These are phyloP conservation scores for Crocallis elinguaria DNA, from an alignment of 2,888 invertebrate genomes.

Conservation along the genomic window DNA sequence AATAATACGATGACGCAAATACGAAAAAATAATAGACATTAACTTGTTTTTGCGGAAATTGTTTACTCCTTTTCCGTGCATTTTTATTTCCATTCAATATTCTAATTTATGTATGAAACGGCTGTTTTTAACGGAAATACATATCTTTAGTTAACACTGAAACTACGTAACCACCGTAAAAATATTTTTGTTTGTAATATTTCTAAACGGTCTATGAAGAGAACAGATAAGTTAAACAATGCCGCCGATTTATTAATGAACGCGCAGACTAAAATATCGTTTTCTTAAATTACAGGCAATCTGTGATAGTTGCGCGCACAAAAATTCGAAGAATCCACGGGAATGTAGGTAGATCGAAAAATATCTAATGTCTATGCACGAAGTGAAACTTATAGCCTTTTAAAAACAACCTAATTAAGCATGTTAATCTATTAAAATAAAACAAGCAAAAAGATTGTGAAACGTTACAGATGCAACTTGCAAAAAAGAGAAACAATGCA, in stretches of 20 bases:
- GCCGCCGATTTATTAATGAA: slow-evolving; percentile 35
- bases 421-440: slow-evolving; percentile 18
- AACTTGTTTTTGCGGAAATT: no score
- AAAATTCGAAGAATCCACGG: slow-evolving; percentile 8
- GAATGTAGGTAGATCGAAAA: slow-evolving; percentile 38
- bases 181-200: slow-evolving; percentile 35
- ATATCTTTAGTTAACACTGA: slow-evolving; percentile 1
- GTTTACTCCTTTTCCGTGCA: no score
- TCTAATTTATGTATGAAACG: neutral
- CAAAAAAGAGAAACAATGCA: slow-evolving; percentile 48
- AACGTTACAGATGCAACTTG: slow-evolving; percentile 48
- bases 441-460: slow-evolving; percentile 23
- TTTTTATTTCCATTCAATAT: no score
- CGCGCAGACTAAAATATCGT: slow-evolving; percentile 30
- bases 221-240: slow-evolving; percentile 44
- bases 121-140: neutral
- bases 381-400: neutral
- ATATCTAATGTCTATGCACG: slow-evolving; percentile 14
- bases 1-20: no score
- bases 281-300: slow-evolving; percentile 16
- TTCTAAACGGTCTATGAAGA: slow-evolving; percentile 43
- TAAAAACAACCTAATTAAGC: slow-evolving; percentile 23
- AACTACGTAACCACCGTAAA: slow-evolving; percentile 6
- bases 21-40: no score
- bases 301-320: slow-evolving; percentile 1